These are phyloP conservation scores for Eulemur coronatus DNA, from an alignment of 2,797 vertebrate genomes.

Conservation along the genomic window DNA sequence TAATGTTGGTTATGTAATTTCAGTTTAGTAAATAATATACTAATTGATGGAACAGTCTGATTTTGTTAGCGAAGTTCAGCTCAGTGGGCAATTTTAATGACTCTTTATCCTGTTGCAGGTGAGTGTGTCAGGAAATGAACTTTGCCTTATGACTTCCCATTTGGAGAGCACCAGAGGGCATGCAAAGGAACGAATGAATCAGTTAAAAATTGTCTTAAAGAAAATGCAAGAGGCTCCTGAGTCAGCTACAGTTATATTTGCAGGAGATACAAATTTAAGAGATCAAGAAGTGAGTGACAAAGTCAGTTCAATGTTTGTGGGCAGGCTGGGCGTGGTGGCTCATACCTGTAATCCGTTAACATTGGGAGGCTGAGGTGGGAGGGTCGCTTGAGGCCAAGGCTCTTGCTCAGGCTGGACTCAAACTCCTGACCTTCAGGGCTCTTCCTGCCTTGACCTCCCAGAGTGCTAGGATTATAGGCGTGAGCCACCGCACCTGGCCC, in stretches of 20 bases:
- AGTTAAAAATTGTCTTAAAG: slow-evolving; percentile 88
- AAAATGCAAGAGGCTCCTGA: slow-evolving; percentile 88
- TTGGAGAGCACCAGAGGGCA: slow-evolving; percentile 95
- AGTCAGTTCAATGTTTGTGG: background rate
- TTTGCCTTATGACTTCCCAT: slow-evolving; percentile 97
- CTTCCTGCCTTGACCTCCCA: too few relatives aligned
- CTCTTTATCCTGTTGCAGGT: slow-evolving; percentile 83
- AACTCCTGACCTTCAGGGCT: too few relatives aligned
- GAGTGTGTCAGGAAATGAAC: slow-evolving; percentile 87
- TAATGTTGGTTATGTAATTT: background rate
- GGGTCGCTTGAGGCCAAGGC: background rate
- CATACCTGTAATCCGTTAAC: background rate
- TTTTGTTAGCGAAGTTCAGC: background rate
- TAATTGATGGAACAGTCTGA: background rate
- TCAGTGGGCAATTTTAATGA: background rate
- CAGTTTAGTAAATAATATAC: background rate
- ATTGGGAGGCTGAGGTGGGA: background rate
- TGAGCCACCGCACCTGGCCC: too few relatives aligned
- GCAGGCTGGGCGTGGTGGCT: background rate
- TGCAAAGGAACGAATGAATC: slow-evolving; percentile 90
- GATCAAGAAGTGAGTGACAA: slow-evolving; percentile 90
- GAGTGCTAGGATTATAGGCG: too few relatives aligned
- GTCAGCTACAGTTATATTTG: slow-evolving; percentile 93
- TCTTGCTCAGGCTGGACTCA: too few relatives aligned
- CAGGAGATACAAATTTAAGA: slow-evolving; percentile 96